Conservation (phyloP, 2,888 invertebrate genomes). For the Callimorpha dominula region DNA sequence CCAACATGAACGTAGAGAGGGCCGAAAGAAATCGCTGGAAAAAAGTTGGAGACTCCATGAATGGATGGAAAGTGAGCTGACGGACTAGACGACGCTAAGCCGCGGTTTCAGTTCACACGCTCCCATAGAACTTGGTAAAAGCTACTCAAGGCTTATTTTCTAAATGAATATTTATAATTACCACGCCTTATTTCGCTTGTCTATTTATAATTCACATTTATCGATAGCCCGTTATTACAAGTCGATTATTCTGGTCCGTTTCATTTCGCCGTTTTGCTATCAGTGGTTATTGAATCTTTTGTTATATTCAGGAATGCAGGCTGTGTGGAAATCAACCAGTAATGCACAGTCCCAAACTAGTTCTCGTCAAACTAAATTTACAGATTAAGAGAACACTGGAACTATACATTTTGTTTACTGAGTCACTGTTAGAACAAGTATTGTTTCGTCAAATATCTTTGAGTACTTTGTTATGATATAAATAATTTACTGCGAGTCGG, state of each 20-base stretch:
- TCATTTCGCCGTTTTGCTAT: slow-evolving; percentile 29
- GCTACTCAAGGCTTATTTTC: slow-evolving; percentile 62
- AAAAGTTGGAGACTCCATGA: slow-evolving; percentile 83
- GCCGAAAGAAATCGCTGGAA: slow-evolving; percentile 81
- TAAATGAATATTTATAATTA: slow-evolving; percentile 60
- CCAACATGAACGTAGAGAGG: slow-evolving; percentile 68
- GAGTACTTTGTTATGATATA: background rate
- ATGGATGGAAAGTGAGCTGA: slow-evolving; percentile 85
- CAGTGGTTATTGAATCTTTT: slow-evolving; percentile 41
- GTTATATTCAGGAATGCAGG: slow-evolving; percentile 46
- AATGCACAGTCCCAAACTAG: slow-evolving; percentile 43
- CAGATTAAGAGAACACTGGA: slow-evolving; percentile 35
- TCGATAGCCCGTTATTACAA: slow-evolving; percentile 8
- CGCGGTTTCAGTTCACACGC: slow-evolving; percentile 83
- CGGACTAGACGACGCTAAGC: slow-evolving; percentile 65
- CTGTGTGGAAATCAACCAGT: slow-evolving; percentile 38
- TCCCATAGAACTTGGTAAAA: slow-evolving; percentile 58
- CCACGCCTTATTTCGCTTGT: slow-evolving; percentile 25
- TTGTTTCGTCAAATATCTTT: slow-evolving; percentile 22
- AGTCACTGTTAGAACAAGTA: slow-evolving; percentile 26
- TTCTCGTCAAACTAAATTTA: slow-evolving; percentile 32
- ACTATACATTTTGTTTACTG: slow-evolving; percentile 32
- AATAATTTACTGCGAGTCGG: background rate
- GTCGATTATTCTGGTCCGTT: slow-evolving; percentile 23
- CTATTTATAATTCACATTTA: slow-evolving; percentile 22